Evolutionary conservation across 1,140 invertebrate genomes (phyloP).

Genomic region (Drosophila neocordata): DNA sequence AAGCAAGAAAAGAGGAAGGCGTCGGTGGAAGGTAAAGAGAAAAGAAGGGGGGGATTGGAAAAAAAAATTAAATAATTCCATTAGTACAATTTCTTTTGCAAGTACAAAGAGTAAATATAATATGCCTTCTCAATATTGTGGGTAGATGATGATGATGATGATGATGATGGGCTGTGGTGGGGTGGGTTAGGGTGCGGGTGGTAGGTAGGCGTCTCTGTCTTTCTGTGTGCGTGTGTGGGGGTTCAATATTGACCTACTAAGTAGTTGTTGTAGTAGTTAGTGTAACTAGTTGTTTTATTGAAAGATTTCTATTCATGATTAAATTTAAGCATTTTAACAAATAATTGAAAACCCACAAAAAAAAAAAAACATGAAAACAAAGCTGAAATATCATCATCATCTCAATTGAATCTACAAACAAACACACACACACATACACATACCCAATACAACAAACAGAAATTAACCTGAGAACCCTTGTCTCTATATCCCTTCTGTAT

Average conservation of each 20-base stretch:
- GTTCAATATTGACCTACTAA: constrained; percentile 53
- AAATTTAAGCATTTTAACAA: constrained; percentile 45
- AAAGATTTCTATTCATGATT: constrained; percentile 43
- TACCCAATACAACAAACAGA: constrained; percentile 40
- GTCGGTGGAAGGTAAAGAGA: too few species aligned
- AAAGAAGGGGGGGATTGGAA: constrained; percentile 2
- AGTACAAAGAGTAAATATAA: constrained; percentile 82
- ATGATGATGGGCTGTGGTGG: too few species aligned
- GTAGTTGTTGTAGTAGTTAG: not conserved
- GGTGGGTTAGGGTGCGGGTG: too few species aligned
- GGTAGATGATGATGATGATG: not conserved
- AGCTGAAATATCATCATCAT: constrained; percentile 2
- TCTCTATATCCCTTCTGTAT: not conserved
- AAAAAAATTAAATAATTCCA: constrained; percentile 80
- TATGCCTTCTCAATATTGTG: constrained; percentile 30
- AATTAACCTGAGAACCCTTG: constrained; percentile 46
- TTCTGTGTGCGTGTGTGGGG: not conserved
- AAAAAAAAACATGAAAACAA: not conserved
- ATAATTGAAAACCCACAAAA: constrained; percentile 35
- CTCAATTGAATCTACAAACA: constrained; percentile 20
- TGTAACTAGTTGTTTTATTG: not conserved
- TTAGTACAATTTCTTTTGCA: constrained; percentile 83
- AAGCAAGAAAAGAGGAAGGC: not conserved
- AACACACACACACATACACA: not conserved
- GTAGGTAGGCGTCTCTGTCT: not conserved